Conservation (phyloP, 2,888 invertebrate species). For the Perizoma affinitatum region DNA sequence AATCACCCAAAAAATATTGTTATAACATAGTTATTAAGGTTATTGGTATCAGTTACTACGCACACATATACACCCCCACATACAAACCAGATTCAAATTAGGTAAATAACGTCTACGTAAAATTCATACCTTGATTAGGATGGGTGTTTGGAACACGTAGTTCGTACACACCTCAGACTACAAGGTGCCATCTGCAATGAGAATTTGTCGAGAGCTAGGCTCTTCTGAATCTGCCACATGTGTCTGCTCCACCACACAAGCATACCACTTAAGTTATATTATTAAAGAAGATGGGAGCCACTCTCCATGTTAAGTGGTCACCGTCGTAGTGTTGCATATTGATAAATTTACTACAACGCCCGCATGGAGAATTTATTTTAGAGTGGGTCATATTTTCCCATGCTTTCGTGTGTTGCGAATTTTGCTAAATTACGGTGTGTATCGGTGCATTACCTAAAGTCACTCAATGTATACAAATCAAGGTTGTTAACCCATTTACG, state of each 20-base stretch:
- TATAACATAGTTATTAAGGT: no score
- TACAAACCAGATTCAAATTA: no score
- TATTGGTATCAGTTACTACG: no score
- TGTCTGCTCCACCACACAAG: slow-evolving; percentile 24
- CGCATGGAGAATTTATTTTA: slow-evolving; percentile 24
- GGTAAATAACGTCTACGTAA: no score
- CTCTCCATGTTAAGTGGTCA: slow-evolving; percentile 33
- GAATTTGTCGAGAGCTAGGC: slow-evolving; percentile 27
- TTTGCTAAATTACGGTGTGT: slow-evolving; percentile 38
- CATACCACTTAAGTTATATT: slow-evolving; percentile 30
- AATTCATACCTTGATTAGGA: no score
- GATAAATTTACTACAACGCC: slow-evolving; percentile 34
- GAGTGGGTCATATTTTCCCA: slow-evolving; percentile 26
- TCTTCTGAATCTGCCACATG: slow-evolving; percentile 23
- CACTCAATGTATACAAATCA: slow-evolving; percentile 66
- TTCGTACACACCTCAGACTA: no score
- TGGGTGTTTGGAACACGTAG: no score
- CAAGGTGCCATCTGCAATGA: no score
- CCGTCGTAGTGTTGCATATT: slow-evolving; percentile 28
- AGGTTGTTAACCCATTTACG: slow-evolving; percentile 79
- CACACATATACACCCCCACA: no score
- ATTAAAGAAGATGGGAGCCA: slow-evolving; percentile 30
- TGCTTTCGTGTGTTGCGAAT: slow-evolving; percentile 33
- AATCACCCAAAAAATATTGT: no score
- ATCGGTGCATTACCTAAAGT: slow-evolving; percentile 53